Evolutionary conservation across 2,113 vertebrate species (phyloP), one percentile per base, ranked within the genome.

Genomic region (Lethenteron camtschaticum): DNA sequence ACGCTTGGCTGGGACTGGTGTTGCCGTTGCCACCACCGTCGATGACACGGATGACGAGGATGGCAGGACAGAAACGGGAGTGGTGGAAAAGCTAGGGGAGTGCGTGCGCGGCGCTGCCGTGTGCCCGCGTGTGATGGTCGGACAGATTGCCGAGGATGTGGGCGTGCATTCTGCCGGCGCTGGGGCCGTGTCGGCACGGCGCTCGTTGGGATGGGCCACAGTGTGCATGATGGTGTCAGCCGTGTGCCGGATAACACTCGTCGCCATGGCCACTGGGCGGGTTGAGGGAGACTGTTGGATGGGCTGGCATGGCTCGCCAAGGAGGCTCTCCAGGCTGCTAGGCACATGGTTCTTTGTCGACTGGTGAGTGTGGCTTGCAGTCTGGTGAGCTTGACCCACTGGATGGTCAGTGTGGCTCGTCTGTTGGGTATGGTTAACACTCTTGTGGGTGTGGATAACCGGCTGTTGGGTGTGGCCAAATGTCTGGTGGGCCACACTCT

Each of bases 161-260:
- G 73, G 63, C 73, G 74, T 73, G 68, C 77, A 72, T 0, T 12
- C 16, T 58, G 81, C 79, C 71, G 75, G 78, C 69, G 74, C 77
- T 9, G 75, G 76, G 66, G 81, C 73, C 69, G 78, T 56, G 0
- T 75, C 73, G 58, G 76, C 73, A 55, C 75, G 56, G 74, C 80
- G 80, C 74, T 78, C 72, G 0, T 77, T 78, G 72, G 79, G 81
- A 69, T 78, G 73, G 57, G 57, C 74, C 66, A 69, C 78, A 74
- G 79, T 78, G 57, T 81, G 81, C 2, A 75, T 76, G 70, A 80
- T 81, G 13, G 80, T 79, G 55, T 95, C 88, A 0, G 90, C 85
- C 0, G 89, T 96, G 72, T 96, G 88, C 9, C 85, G 85, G 74
- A 95, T 96, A 5, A 96, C 90, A 1, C 89, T 94, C 1, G 85